These are phyloP conservation scores for Eupithecia abbreviata DNA, from an alignment of 2,888 invertebrate species.

Conservation along the genomic window DNA sequence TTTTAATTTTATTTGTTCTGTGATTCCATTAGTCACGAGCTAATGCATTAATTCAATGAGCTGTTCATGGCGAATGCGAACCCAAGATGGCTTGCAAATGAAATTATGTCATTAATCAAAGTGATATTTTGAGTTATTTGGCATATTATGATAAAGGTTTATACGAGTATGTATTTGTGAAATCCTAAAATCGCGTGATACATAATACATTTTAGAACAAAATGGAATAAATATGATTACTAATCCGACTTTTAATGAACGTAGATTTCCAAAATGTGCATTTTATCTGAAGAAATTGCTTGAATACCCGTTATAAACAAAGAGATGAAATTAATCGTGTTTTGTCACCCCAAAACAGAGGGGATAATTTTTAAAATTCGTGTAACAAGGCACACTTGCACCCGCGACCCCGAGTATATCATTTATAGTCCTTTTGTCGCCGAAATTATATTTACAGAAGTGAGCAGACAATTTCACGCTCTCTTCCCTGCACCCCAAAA, in stretches of 20 bases:
- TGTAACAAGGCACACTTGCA: constrained; percentile 76
- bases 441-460: constrained; percentile 84
- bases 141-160: background rate
- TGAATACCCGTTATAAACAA: constrained; percentile 5
- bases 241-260: background rate
- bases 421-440: constrained; percentile 83
- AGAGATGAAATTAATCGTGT: constrained; percentile 34
- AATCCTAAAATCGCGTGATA: background rate
- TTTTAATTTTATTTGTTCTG: constrained; percentile 84
- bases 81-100: constrained; percentile 48
- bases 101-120: constrained; percentile 59
- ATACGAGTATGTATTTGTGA: background rate
- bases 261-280: background rate
- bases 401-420: constrained; percentile 76
- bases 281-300: background rate
- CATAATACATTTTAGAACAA: background rate
- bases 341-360: constrained; percentile 48
- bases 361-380: constrained; percentile 67
- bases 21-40: constrained; percentile 81
- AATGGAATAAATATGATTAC: background rate
- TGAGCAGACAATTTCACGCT: constrained; percentile 84
- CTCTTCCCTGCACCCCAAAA: constrained; percentile 79
- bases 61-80: constrained; percentile 54
- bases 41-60: constrained; percentile 76
- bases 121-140: constrained; percentile 34